Base-by-base conservation (phyloP, 2,797 vertebrate species). In the Sebastes vulpes region DNA sequence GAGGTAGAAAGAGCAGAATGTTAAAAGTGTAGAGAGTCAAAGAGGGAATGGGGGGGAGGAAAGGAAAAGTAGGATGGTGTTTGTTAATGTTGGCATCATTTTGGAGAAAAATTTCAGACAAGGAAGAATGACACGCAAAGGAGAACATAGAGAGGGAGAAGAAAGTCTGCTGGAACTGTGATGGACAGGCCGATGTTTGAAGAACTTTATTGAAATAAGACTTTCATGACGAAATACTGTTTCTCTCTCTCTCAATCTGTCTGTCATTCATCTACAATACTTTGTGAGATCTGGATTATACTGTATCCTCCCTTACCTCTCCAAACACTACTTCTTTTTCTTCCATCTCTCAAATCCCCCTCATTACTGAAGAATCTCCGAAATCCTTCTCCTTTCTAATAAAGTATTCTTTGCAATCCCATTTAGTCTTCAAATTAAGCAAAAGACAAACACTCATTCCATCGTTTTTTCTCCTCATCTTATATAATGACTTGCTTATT, bases 181-280 rank as follows among this genome's bases (percentile, higher is more conserved):
- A 92, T 50, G 84, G 91, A 87, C 84, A 69, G 84, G 83, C 82
- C 1, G 6, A 35, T 82, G 78, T 85, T 92, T 91, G 89, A 92
- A 90, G 79, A 89, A 75, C 76, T 72, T 77, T 73, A 88, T 64
- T 90, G 79, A 90, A 89, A 91, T 82, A 61, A 72, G 66, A 59
- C 89, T 93, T 92, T 92, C 53, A 85, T 89, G 85, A 92, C 81
- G 77, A 94, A 93, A 92, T 64, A 65, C 65, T 80, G 58, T 83
- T 89, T 85, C 74, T 73, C 75, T 81, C 76, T 76, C 58, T 54
- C 72, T 78, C 66, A 3, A 75, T 48, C 53, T 52, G 25, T 82
- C 65, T 50, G 75, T 64, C 82, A 85, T 69, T 91, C 87, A 84
- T 78, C 72, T 56, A 21, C 67, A 63, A 16, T 38, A 42, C 59